Conservation (phyloP, 1,140 invertebrate genomes). For the Cotesia typhae region DNA sequence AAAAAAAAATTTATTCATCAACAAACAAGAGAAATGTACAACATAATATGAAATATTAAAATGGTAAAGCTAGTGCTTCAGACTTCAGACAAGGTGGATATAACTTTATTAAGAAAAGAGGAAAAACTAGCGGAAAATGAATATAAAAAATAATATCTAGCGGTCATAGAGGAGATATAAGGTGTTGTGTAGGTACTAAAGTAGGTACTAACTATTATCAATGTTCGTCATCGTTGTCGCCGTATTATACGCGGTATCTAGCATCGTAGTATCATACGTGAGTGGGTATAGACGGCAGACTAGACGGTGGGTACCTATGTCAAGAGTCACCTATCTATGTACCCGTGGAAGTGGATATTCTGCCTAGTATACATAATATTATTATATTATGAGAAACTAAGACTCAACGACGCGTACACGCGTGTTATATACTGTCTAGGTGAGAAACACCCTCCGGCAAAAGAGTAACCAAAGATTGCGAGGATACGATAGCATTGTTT, state of each 20-base stretch:
- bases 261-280: no score
- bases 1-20: no score
- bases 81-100: no score
- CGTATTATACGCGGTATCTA: no score
- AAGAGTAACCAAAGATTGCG: constrained; percentile 34
- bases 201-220: constrained; percentile 10
- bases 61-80: no score
- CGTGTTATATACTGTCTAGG: constrained; percentile 19
- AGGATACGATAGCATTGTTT: constrained; percentile 55
- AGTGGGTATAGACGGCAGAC: no score
- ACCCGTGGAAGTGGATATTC: not conserved
- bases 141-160: not conserved
- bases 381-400: constrained; percentile 25
- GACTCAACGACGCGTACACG: constrained; percentile 21
- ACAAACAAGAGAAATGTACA: no score
- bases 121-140: not conserved
- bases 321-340: no score
- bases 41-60: no score
- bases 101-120: no score
- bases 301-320: no score
- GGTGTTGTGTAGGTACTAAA: not conserved
- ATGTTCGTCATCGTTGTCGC: not conserved
- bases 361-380: constrained; percentile 7
- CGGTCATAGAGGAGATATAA: not conserved
- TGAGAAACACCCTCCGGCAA: constrained; percentile 32